A percentile compares a stretch with the other conserved stretches of the same genome.
Evolutionary conservation across 2,113 vertebrate genomes (phyloP).

Genomic region (Tenrec ecaudatus): DNA sequence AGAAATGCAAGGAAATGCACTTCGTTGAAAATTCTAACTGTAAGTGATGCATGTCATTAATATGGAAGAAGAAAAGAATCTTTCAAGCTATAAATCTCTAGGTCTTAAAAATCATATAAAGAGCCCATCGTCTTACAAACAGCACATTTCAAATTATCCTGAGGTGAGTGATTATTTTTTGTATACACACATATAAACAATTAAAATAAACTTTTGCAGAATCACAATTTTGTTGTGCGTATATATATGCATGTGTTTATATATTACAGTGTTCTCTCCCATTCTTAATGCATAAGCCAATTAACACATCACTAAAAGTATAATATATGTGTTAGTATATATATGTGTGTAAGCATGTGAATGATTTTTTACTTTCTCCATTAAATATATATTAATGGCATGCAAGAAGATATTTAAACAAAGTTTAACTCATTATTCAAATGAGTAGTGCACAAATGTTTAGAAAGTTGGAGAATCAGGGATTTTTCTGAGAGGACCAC

Average conservation of each 20-base stretch:
- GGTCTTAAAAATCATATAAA: conserved; percentile 66
- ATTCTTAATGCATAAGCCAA: conserved; percentile 35
- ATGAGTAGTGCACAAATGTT: background rate
- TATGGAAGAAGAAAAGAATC: conserved; percentile 30
- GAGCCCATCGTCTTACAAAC: conserved; percentile 14
- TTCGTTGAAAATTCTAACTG: conserved; percentile 51
- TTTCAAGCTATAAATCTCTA: conserved; percentile 28
- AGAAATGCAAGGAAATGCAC: conserved; percentile 44
- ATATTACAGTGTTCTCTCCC: background rate
- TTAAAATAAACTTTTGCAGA: conserved; percentile 16
- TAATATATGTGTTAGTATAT: background rate
- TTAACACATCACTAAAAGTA: conserved; percentile 1
- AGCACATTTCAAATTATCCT: conserved; percentile 46
- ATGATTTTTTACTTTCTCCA: background rate
- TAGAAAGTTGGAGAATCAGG: conserved; percentile 14
- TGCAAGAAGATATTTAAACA: background rate
- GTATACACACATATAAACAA: background rate
- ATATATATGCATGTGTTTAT: background rate
- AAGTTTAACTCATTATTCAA: background rate
- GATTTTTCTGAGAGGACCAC: conserved; percentile 24
- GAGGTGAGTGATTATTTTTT: background rate
- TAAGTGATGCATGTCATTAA: background rate
- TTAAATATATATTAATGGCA: background rate
- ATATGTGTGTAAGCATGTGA: background rate
- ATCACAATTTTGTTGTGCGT: conserved; percentile 9